These are phyloP conservation scores for Choloepus hoffmanni DNA, from an alignment of 2,113 vertebrate species.

Conservation along the genomic window DNA sequence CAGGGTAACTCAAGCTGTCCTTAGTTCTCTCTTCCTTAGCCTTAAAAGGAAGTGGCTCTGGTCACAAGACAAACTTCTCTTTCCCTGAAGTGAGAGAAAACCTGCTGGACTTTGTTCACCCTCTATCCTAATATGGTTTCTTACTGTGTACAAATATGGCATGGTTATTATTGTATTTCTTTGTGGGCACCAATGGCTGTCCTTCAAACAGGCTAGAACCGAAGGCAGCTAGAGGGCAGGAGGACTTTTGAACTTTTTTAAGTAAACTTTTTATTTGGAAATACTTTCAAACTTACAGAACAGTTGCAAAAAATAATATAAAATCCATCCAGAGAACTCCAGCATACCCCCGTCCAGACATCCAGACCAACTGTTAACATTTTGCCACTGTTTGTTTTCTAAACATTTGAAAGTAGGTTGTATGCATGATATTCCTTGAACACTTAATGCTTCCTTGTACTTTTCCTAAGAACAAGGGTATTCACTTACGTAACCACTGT, in stretches of 20 bases:
- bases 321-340: too few relatives aligned
- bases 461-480: too few relatives aligned
- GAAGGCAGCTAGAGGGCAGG: not conserved
- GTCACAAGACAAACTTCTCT: constrained; percentile 65
- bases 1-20: not conserved
- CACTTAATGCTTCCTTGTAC: too few relatives aligned
- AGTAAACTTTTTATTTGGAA: too few relatives aligned
- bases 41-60: constrained; percentile 53
- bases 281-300: too few relatives aligned
- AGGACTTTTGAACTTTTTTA: not conserved
- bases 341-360: too few relatives aligned
- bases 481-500: too few relatives aligned
- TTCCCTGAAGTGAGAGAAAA: constrained; percentile 37
- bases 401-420: too few relatives aligned
- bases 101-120: not conserved
- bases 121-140: not conserved
- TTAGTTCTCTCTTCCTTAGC: constrained; percentile 9
- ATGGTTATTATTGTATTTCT: not conserved
- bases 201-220: not conserved
- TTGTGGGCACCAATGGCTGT: not conserved
- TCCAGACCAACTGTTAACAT: too few relatives aligned
- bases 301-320: too few relatives aligned
- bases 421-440: too few relatives aligned
- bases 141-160: not conserved
- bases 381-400: too few relatives aligned